Base-by-base conservation (phyloP, 1,140 invertebrate genomes). In the Aculops lycopersici region DNA sequence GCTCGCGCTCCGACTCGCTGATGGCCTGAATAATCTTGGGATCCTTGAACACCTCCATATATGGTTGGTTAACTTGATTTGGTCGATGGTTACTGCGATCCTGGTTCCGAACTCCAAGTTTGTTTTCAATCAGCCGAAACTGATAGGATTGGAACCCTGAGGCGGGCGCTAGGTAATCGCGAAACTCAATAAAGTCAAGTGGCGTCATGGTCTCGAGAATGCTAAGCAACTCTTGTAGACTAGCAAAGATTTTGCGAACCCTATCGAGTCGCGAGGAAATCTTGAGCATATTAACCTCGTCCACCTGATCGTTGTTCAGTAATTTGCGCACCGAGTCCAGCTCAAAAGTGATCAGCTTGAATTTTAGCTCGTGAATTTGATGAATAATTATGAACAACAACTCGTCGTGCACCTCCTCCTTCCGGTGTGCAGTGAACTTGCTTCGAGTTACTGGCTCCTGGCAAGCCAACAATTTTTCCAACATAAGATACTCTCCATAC, bases 351-450 rank as follows among this genome's bases (percentile, higher is more conserved):
- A 98, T 90, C 63, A 97, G 88, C 57, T 95, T 95, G 63, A 98
- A 98, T 90, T 90, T 97, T 14, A 98, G 61, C 56, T 97, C 90
- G 57, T 95, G 95, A 1, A 84, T 86, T 75, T 95, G 86, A 64
- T 95, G 86, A 19, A 80, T 92, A 8, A 95, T 64, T 37, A 94
- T 92, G 54, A 95, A 95, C 2, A 95, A 64, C 61, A 95, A 88
- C 53, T 97, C 90, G 56, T 97, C 90, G 46, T 92, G 86, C 0
- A 90, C 77, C 38, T 47, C 47, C 8, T 8, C 24, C 8, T 12
- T 36, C 13, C 0, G 67, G 65, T 42, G 64, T 62, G 35, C 67
- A 63, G 52, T 54, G n/a, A 54, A 56, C 14, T 67, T 62, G 49
- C 72, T 62, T 19, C 61, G 63, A 46, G 78, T 86, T 2, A 80